Evolutionary conservation across 23 tunicate genomes (phyloP), one percentile per base, ranked within the genome.

Genomic region (Halocynthia aurantium): DNA sequence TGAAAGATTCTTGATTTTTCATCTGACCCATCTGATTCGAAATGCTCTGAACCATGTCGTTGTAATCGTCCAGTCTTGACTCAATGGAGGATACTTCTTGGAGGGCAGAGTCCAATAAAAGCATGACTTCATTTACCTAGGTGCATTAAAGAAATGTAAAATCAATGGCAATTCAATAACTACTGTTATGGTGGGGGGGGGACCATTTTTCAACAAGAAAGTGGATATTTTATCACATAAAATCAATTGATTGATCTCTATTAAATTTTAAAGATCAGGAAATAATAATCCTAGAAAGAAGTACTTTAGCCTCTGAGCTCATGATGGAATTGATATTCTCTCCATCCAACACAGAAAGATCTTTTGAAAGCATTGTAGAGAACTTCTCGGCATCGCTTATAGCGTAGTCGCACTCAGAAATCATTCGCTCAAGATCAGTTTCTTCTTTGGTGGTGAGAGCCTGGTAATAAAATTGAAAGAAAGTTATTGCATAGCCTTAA

Each of bases 1-100:
- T 94, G 72, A 94, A 94, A 8, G 95, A 88, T 82, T 94, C 95
- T 53, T 94, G 99, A 72, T 85, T 88, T 70, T 85, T 94, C 96
- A 94, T 94, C 56, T 89, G 91, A 7, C 96, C 91, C 99, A 94
- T 94, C 67, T 94, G 99, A 13, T 83, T 31, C 7, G 94, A 76
- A 51, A 94, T 89, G 66, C 80, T 81, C 7, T 85, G 97, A 22
- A 94, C 85, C 99, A 94, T 94, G 11, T 64, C 71, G 68, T 94
- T 94, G 60, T 94, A 94, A 6, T 72, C 90, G 70, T 92, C 91
- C 58, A 92, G 61, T 22, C 85, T 77, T 18, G 80, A 9, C 54
- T 92, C 98, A 40, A 92, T 86, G 10, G 55, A 50, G 8, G 85
- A 61, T 5, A 92, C 98, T 76, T 92, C 98, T 44, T 6, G 58